These are phyloP conservation scores for Halcyon senegalensis DNA, from an alignment of 2,113 vertebrate species.

Conservation along the genomic window DNA sequence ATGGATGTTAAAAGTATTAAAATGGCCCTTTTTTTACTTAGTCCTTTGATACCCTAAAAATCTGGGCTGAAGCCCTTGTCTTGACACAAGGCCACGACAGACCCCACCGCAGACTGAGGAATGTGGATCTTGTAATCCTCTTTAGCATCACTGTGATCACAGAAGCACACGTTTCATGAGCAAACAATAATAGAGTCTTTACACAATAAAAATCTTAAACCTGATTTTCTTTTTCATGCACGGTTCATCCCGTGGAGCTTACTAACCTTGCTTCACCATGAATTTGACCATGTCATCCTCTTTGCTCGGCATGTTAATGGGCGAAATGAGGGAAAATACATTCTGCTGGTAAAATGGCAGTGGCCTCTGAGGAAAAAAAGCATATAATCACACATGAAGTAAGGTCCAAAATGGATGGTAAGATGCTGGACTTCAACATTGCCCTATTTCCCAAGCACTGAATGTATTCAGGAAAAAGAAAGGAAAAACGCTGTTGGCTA, in stretches of 20 bases:
- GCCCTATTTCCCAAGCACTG: not conserved
- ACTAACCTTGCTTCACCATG: conserved; percentile 85
- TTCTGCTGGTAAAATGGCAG: conserved; percentile 83
- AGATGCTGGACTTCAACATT: not conserved
- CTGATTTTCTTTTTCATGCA: not conserved
- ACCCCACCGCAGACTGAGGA: not conserved
- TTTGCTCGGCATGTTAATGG: conserved; percentile 83
- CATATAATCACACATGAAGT: not conserved
- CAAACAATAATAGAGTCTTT: not conserved
- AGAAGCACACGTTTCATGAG: not conserved
- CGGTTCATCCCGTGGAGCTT: not conserved
- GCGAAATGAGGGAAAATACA: conserved; percentile 82
- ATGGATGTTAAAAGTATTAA: not conserved
- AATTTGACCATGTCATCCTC: conserved; percentile 78
- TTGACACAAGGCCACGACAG: not conserved
- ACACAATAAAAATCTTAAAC: not conserved
- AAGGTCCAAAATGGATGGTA: not conserved
- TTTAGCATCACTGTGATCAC: not conserved
- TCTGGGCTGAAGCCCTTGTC: not conserved
- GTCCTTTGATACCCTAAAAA: not conserved
- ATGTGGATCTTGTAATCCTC: not conserved
- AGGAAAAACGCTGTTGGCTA: not conserved
- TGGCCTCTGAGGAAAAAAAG: not conserved
- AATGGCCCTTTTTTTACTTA: not conserved
- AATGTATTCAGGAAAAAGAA: not conserved